phyloP scores from a whole-genome alignment of 2,888 invertebrate genomes.

The Chrysotoxum bicinctum region DNA sequence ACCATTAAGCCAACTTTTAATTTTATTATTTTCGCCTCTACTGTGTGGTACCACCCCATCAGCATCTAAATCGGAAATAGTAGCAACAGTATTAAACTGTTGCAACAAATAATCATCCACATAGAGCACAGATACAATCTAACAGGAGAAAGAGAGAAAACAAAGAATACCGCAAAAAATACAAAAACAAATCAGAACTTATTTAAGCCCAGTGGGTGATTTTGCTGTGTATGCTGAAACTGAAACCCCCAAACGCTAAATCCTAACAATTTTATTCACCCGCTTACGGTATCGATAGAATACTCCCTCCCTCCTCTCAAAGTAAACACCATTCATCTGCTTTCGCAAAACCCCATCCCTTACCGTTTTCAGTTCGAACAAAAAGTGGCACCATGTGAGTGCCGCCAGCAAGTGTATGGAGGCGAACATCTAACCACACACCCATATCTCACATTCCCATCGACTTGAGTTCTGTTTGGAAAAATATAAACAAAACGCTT shows the following conservation, averaged over 20 bases:
- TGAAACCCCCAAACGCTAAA: constrained; percentile 15
- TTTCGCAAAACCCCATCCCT: constrained; percentile 6
- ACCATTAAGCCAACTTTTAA: not conserved
- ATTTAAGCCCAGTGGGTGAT: constrained; percentile 50
- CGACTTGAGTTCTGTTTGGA: constrained; percentile 10
- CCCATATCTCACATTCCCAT: not conserved
- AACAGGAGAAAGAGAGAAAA: constrained; percentile 24
- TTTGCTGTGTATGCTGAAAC: not conserved
- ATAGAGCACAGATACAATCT: constrained; percentile 33
- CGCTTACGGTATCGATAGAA: constrained; percentile 30
- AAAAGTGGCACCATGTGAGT: constrained; percentile 44
- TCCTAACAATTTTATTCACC: constrained; percentile 45
- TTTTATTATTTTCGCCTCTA: not conserved
- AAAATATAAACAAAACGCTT: constrained; percentile 60
- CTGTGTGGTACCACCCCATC: constrained; percentile 11
- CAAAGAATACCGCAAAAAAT: not conserved
- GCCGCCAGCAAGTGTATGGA: not conserved
- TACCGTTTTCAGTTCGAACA: constrained; percentile 11
- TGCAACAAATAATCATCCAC: constrained; percentile 61
- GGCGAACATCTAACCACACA: not conserved
- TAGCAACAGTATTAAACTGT: constrained; percentile 58
- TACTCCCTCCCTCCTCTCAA: constrained; percentile 33
- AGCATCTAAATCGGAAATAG: constrained; percentile 48
- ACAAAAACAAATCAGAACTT: constrained; percentile 4
- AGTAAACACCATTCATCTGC: constrained; percentile 53